phyloP scores from a whole-genome alignment of 2,113 vertebrate genomes.

The Limnothrissa miodon region DNA sequence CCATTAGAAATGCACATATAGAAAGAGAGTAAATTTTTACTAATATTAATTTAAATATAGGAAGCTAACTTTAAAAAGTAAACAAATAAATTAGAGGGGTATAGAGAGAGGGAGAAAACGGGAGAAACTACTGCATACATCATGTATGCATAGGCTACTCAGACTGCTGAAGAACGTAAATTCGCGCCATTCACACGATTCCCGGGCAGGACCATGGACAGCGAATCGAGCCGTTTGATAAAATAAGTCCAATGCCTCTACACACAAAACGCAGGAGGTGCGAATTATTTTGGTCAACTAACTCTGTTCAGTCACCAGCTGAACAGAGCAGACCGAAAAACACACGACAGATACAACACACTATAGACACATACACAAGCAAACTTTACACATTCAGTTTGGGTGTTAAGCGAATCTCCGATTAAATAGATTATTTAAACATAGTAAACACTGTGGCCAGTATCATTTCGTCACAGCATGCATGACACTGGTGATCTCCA shows the following conservation, averaged over 20 bases:
- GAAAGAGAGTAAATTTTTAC: no score
- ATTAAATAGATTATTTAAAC: neutral
- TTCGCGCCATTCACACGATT: neutral
- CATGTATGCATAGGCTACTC: neutral
- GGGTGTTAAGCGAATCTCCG: neutral
- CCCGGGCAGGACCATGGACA: constrained; percentile 1
- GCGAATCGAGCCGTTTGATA: neutral
- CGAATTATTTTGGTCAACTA: constrained; percentile 8
- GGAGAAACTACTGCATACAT: neutral
- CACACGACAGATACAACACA: neutral
- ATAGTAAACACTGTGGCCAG: neutral
- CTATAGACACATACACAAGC: neutral
- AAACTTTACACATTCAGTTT: neutral
- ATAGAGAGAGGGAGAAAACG: neutral
- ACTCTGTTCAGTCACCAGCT: neutral
- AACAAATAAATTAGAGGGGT: neutral
- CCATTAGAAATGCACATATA: no score
- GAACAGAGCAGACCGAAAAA: neutral
- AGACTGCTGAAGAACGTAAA: neutral
- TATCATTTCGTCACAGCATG: neutral
- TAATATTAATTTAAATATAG: no score
- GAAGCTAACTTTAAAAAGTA: no score
- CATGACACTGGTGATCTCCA: neutral
- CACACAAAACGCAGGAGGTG: neutral
- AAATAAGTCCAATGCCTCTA: neutral